Conservation (phyloP, 2,797 vertebrate genomes). For the Mormyrops boulengeri region DNA sequence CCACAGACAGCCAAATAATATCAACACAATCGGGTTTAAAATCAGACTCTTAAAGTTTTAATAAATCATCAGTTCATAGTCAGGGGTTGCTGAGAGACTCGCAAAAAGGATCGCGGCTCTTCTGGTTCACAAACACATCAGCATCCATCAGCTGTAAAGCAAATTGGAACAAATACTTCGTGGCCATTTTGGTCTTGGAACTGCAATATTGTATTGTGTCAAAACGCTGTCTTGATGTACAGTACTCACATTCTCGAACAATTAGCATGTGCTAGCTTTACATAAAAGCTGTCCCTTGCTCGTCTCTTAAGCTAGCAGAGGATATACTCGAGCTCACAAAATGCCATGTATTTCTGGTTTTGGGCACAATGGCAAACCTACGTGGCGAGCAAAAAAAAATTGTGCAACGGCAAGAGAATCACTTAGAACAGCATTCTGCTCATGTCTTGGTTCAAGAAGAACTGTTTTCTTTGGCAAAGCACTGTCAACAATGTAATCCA, state of each 20-base stretch:
- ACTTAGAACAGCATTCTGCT: not conserved
- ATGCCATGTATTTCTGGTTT: not conserved
- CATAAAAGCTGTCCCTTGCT: not conserved
- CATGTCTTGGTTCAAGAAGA: not conserved
- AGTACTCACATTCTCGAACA: not conserved
- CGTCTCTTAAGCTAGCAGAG: not conserved
- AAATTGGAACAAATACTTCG: not conserved
- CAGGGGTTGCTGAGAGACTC: slow-evolving; percentile 7
- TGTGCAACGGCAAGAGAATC: not conserved
- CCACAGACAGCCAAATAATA: not conserved
- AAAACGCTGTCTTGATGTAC: not conserved
- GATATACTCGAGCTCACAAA: not conserved
- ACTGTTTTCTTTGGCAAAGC: slow-evolving; percentile 21
- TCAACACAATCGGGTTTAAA: slow-evolving; percentile 16
- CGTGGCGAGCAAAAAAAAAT: not conserved
- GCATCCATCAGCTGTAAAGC: not conserved
- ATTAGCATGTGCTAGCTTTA: not conserved
- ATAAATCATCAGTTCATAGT: slow-evolving; percentile 29
- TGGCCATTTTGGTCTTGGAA: not conserved
- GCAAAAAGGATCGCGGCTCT: not conserved
- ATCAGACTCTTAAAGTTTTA: slow-evolving; percentile 28
- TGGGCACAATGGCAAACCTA: slow-evolving; percentile 11
- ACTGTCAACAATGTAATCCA: not conserved
- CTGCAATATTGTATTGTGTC: not conserved
- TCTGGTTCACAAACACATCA: slow-evolving; percentile 5